A percentile compares a stretch with the other conserved stretches of the same genome.
Conservation (phyloP, 1,140 invertebrate species). For the Zaprionus africanus region DNA sequence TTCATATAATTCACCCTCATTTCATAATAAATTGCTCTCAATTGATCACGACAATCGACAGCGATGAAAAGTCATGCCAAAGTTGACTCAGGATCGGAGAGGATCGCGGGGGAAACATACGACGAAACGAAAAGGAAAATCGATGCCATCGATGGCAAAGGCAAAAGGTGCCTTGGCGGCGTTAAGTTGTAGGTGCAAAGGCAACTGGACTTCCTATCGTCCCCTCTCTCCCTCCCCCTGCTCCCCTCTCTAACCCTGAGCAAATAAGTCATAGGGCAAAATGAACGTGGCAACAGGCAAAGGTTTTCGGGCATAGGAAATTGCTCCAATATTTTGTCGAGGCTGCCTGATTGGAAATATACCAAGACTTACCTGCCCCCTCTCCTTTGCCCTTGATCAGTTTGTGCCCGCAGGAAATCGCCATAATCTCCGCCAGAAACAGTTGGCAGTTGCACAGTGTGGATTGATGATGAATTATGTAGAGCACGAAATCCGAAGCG, state of each 20-base stretch:
- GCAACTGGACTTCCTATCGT: slow-evolving; percentile 55
- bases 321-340: slow-evolving; percentile 76
- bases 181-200: slow-evolving; percentile 77
- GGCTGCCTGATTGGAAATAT: slow-evolving; percentile 73
- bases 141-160: slow-evolving; percentile 33
- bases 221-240: not conserved
- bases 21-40: slow-evolving; percentile 85
- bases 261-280: slow-evolving; percentile 78
- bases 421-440: slow-evolving; percentile 37
- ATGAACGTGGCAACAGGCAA: slow-evolving; percentile 34
- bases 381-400: slow-evolving; percentile 13
- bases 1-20: slow-evolving; percentile 85
- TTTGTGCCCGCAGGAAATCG: slow-evolving; percentile 62
- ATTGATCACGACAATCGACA: slow-evolving; percentile 85
- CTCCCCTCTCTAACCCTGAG: slow-evolving; percentile 15
- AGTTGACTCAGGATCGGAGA: slow-evolving; percentile 69
- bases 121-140: slow-evolving; percentile 49
- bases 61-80: slow-evolving; percentile 84
- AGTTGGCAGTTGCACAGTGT: slow-evolving; percentile 60
- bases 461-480: slow-evolving; percentile 84
- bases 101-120: slow-evolving; percentile 55
- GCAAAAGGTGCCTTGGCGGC: slow-evolving; percentile 60
- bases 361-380: not conserved
- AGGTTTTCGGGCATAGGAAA: slow-evolving; percentile 66
- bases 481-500: slow-evolving; percentile 82